Evolutionary conservation across 2,888 invertebrate species (phyloP).

Genomic region (Acanthosepion lycidas): DNA sequence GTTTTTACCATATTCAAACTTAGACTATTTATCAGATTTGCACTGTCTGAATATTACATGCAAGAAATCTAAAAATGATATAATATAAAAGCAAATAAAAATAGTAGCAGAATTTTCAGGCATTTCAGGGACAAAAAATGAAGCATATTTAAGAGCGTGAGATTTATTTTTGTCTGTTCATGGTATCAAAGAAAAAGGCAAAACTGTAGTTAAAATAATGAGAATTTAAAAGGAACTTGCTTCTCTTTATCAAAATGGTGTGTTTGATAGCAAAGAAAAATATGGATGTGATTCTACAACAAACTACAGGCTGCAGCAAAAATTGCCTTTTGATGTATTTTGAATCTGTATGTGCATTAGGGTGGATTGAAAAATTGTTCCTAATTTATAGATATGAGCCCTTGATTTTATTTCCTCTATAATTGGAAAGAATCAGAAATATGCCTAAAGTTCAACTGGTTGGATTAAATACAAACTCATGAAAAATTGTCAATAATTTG

Average conservation of each 20-base stretch:
- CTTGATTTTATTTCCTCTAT: background rate
- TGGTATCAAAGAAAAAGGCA: background rate
- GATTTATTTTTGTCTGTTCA: background rate
- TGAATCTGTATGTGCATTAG: background rate
- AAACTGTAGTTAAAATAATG: background rate
- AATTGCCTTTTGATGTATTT: background rate
- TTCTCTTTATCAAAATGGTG: background rate
- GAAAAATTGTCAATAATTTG: too few relatives aligned
- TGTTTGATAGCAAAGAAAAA: background rate
- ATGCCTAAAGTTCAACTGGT: too few relatives aligned
- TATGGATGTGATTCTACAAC: background rate
- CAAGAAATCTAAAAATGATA: background rate
- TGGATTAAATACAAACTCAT: too few relatives aligned
- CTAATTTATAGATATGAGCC: too few relatives aligned
- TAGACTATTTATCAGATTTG: background rate
- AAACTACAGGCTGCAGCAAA: background rate
- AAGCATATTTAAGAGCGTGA: background rate
- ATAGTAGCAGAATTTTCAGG: slow-evolving; percentile 16
- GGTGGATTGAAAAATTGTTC: background rate
- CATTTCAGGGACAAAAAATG: background rate
- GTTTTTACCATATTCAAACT: background rate
- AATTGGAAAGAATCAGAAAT: background rate
- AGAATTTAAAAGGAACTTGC: background rate
- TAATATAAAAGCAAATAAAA: background rate
- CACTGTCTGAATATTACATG: background rate